phyloP scores from a whole-genome alignment of 2,888 invertebrate genomes.

The Drosophila infuscata region DNA sequence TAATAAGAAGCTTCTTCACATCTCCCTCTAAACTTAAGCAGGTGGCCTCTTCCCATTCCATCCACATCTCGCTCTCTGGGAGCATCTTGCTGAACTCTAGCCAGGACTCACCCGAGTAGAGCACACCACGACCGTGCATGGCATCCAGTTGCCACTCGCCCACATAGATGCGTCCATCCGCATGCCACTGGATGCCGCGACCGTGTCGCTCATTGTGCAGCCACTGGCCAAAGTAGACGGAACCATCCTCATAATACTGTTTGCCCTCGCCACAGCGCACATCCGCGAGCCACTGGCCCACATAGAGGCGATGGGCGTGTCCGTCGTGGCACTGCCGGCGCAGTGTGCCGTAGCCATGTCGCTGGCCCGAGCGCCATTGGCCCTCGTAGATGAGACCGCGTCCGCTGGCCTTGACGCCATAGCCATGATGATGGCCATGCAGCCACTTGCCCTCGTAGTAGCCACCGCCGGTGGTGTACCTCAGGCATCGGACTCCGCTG shows the following conservation, averaged over 20 bases:
- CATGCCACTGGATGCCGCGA: constrained; percentile 82
- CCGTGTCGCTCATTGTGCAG: constrained; percentile 75
- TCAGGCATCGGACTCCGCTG: constrained; percentile 58
- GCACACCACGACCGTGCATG: constrained; percentile 80
- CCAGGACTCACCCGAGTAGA: constrained; percentile 69
- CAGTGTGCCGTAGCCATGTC: constrained; percentile 82
- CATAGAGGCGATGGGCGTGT: constrained; percentile 72
- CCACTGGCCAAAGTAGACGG: constrained; percentile 83
- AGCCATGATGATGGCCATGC: constrained; percentile 73
- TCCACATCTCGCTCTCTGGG: neutral
- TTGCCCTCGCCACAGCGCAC: constrained; percentile 83
- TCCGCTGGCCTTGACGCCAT: constrained; percentile 71
- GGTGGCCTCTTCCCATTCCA: neutral
- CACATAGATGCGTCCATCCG: constrained; percentile 79
- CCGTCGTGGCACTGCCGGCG: constrained; percentile 66
- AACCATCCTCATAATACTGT: constrained; percentile 78
- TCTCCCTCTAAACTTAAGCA: neutral
- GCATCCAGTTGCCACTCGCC: constrained; percentile 83
- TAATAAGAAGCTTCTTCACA: neutral
- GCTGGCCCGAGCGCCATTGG: constrained; percentile 79
- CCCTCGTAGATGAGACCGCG: constrained; percentile 82
- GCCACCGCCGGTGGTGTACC: constrained; percentile 65
- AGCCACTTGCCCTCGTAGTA: constrained; percentile 79
- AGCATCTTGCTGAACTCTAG: too few species aligned
- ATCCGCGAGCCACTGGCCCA: constrained; percentile 81